Evolutionary conservation across 2,113 vertebrate species (phyloP), one percentile per base, ranked within the genome.

Genomic region (Eulemur macaco): DNA sequence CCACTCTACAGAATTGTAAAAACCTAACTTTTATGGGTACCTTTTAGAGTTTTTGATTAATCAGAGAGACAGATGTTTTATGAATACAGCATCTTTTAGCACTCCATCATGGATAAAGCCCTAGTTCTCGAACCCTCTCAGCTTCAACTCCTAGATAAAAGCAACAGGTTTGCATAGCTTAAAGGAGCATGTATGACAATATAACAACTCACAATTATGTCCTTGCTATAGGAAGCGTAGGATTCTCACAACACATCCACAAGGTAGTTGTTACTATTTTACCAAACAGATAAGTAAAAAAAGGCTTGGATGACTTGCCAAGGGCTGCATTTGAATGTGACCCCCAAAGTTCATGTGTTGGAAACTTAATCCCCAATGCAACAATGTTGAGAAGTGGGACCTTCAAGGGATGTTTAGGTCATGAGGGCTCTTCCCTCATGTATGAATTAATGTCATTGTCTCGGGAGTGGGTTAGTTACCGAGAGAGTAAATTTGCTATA

Each of bases 91-190:
- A 92, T 94, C n/a, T 39, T 39, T 60, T 50, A 29, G 47, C 37
- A 47, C 69, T 63, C 39, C 74, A 78, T 94, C 76, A 92, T 90
- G 52, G 63, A 98, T 42, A 87, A 83, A 87, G 45, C 4, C 94
- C n/a, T 60, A 92, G 73, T 6, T 42, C 39, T 96, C 95, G 45
- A 96, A 95, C 60, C 78, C 27, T 60, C 63, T 86, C 58, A 90
- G 76, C 83, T 81, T 95, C 71, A 91, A 58, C 39, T 97, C 85
- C 95, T 93, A 74, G 52, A 85, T 97, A 84, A 98, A 82, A 66
- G 77, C 54, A 84, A 64, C 63, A 96, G 63, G 21, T 47, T 96
- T 96, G 64, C 77, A 42, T 69, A 97, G 83, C 39, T 42, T 50
- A 60, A 80, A 91, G 17, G 17, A 78, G 3, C 39, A 45, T 37